Base-by-base conservation (phyloP, 2,113 vertebrate genomes). In the Oryzias melastigma region DNA sequence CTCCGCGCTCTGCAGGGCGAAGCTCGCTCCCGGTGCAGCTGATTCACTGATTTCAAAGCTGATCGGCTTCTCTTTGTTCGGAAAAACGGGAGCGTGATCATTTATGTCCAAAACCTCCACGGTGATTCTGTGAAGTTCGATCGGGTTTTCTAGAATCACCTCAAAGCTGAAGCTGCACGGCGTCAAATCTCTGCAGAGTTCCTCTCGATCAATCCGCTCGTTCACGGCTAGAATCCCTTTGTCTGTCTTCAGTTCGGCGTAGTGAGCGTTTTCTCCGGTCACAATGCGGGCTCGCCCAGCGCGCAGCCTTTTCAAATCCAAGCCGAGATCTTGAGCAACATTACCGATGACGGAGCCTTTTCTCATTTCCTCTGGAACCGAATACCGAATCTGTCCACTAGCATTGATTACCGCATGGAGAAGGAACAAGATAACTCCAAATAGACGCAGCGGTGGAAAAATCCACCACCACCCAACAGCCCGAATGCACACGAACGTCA, bases 91-190 rank as follows among this genome's bases (percentile, higher is more conserved):
- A 0, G 77, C 18, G 27, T 89, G 73, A 14, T 88, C 87, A 40
- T 90, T 90, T 5, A 90, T 63, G 16, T 89, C 87, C 6, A 16
- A 47, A 2, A 89, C 54, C 43, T 89, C 84, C 1, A 90, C 55
- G 0, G 72, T 85, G 2, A 88, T 54, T 10, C 27, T 65, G 24
- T 85, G 72, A 0, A 87, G 16, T 48, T 85, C 79, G 46, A 84
- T 78, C 0, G 92, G 92, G 0, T 91, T 90, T 81, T 92, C 85
- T 22, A 88, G 53, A 65, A 90, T 85, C 8, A 89, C 7, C 55
- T 88, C 86, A 43, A 90, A 80, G 56, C 65, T 84, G 24, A 89
- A 85, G 8, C 81, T 88, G 2, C 88, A 90, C 0, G 81, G 82
- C 0, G 83, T 74, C 0, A 46, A 29, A 18, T 85, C 81, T 35